Percentiles rank a stretch among this genome's conserved stretches.
Evolutionary conservation across 2,888 invertebrate genomes (phyloP).

Genomic region (Megastigmus dorsalis): DNA sequence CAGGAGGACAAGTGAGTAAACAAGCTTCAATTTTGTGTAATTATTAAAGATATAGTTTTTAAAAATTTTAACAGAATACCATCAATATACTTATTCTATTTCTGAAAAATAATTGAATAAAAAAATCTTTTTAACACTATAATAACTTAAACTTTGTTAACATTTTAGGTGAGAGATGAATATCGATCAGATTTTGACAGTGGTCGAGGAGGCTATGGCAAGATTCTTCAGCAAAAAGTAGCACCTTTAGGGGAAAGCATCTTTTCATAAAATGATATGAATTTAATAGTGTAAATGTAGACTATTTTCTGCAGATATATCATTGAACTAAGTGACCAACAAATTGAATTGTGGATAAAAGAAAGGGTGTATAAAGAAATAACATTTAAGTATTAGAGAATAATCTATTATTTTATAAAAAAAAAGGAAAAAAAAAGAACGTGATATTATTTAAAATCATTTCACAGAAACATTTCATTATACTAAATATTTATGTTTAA

Average conservation of each 20-base stretch:
- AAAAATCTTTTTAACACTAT: not conserved
- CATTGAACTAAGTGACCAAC: constrained; percentile 42
- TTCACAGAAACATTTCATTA: constrained; percentile 6
- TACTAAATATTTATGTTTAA: constrained; percentile 30
- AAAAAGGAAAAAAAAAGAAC: no score
- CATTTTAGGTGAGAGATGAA: constrained; percentile 92
- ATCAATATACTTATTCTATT: not conserved
- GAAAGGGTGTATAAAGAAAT: constrained; percentile 25
- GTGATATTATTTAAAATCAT: constrained; percentile 40
- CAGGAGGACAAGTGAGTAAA: constrained; percentile 92
- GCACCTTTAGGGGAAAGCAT: constrained; percentile 57
- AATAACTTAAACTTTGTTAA: not conserved
- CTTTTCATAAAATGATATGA: constrained; percentile 33
- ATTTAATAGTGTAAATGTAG: constrained; percentile 11
- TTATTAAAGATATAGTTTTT: no score
- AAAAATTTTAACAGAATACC: no score
- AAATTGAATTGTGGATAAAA: constrained; percentile 17
- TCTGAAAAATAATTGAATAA: not conserved
- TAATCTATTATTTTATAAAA: constrained; percentile 40
- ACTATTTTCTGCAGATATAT: constrained; percentile 25
- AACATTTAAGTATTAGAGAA: constrained; percentile 43
- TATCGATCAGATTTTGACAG: constrained; percentile 98
- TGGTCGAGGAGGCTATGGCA: constrained; percentile 98
- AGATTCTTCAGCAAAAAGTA: constrained; percentile 91
- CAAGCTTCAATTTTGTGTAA: no score